Evolutionary conservation across 2,113 vertebrate genomes (phyloP), one percentile per base, ranked within the genome.

Genomic region (Setophaga petechia): DNA sequence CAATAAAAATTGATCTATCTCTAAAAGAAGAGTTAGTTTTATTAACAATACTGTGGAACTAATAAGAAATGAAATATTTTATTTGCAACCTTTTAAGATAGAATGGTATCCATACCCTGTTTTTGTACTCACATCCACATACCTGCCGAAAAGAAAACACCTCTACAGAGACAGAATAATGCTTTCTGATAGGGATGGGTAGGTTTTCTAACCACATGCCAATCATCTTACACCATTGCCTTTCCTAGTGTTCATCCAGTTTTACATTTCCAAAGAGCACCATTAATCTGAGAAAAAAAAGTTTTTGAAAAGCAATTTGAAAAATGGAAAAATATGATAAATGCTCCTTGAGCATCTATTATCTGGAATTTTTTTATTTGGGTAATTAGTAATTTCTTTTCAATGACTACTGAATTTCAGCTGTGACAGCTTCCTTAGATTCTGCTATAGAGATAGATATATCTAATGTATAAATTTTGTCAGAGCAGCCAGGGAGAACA

Each of bases 341-440:
- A 58, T 19, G 15, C 28, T 85, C 28, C 22, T 49, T 63, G 11
- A 52, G 4, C 4, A 58, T 15, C 11, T 81, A 5, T 63, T 65
- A 25, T 5, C 43, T 49, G 41, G 33, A 24, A 33, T 1, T 10
- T n/a, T 62, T 86, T 91, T 80, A 41, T 30, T 68, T 0, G 0
- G 9, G 6, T 31, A 93, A 84, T 4, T 61, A 74, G 51, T 11
- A 55, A 4, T 7, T 61, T 65, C 6, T 84, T 84, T 80, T 77
- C 31, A 61, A 66, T 24, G 30, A 47, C 44, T 65, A 27, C 52
- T 77, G n/a, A 81, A 77, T 81, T 80, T 41, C 22, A 87, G 27
- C 15, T 61, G 4, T 55, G 11, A 22, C 31, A 52, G 10, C 7
- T 69, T 65, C 10, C 44, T 68, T 63, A 74, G 6, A 31, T 55